Base-by-base conservation (phyloP, 2,888 invertebrate genomes). In the Marasmarcha lunaedactyla region DNA sequence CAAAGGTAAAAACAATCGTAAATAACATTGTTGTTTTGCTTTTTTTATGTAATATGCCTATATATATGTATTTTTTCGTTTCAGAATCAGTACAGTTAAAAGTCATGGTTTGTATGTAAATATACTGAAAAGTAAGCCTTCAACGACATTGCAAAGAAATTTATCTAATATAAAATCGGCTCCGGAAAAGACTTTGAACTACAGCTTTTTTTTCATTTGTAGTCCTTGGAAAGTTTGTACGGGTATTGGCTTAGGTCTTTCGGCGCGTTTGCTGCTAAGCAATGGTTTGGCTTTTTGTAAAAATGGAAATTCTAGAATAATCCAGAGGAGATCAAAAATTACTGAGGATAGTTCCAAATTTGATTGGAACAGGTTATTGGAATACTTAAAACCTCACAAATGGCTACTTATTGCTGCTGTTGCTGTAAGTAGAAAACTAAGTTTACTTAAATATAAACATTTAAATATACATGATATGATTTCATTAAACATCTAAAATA, bases 331-430 rank as follows among this genome's bases (percentile, higher is more conserved):
- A 39, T 64, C 70, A 1, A 72, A 76, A 48, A 46, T 81, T 5
- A 50, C 67, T 15, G 84, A 85, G 37, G 86, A 87, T 39, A 83
- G 85, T 48, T 64, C 84, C 1, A 84, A 86, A 45, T 95, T 95
- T 74, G 91, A 94, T 59, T 95, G 94, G 94, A 78, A 67, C 13
- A 87, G 86, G 44, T 88, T 96, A 46, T 87, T 90, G 67, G 59
- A 77, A 10, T 90, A 95, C 60, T 68, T 96, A 1, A 83, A 85
- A 57, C 93, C 93, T 14, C 91, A 95, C 64, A 74, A 91, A 44
- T 90, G 89, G 87, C 87, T 92, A 47, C 84, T 96, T 39, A 57
- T 90, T 4, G 88, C 90, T 40, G 95, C 96, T 42, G 85, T 96
- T 54, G 84, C 87, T 54, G 95, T 95, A 74, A 88, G 89, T 86